These are phyloP conservation scores for Clarias macrocephalus DNA, from an alignment of 2,113 vertebrate species.

Conservation along the genomic window DNA sequence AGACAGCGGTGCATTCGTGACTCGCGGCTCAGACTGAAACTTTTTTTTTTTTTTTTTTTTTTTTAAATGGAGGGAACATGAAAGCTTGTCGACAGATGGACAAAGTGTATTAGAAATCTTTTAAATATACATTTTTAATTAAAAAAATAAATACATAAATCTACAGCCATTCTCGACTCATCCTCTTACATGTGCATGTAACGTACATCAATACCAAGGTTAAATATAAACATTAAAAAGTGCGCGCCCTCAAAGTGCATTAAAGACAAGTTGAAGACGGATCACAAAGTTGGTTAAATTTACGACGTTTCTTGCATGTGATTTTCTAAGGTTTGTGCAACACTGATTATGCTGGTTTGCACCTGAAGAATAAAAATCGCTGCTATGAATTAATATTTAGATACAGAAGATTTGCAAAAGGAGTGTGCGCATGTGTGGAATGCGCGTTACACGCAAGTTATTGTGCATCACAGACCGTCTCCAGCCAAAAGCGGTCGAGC, in stretches of 20 bases:
- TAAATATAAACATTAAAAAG: background rate
- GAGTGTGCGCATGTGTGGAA: no score
- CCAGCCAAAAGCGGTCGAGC: conserved; percentile 83
- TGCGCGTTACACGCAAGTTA: no score
- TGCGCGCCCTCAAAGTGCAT: background rate
- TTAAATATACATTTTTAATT: no score
- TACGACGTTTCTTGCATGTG: background rate
- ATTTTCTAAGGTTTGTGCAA: background rate
- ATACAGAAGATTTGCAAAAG: background rate
- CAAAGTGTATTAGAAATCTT: no score
- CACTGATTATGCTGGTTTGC: background rate
- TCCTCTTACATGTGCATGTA: no score
- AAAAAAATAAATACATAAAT: no score
- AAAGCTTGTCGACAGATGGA: no score
- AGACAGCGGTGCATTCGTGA: no score
- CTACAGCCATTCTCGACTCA: no score
- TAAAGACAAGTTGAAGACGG: background rate
- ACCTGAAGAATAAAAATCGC: background rate
- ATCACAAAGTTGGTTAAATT: background rate
- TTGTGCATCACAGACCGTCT: conserved; percentile 73
- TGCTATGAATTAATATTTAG: background rate
- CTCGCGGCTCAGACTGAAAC: no score
- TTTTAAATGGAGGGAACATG: no score
- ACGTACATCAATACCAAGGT: background rate
- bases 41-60: no score